Base-by-base conservation (phyloP, 2,113 vertebrate species). In the Salvelinus sp. region DNA sequence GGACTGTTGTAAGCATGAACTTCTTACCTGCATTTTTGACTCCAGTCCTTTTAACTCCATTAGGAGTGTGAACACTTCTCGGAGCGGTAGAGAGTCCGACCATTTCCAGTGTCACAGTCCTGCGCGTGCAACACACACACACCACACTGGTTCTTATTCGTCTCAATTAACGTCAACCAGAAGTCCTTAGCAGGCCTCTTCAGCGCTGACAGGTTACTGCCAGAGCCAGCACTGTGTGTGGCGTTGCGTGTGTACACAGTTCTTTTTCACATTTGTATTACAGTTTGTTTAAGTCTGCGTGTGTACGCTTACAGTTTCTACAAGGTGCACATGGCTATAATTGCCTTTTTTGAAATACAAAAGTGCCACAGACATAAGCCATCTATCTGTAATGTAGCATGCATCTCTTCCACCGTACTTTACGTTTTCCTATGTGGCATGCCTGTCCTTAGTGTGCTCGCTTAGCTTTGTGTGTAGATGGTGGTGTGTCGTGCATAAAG, bases 101-200 rank as follows among this genome's bases (percentile, higher is more conserved):
- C 38, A 44, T 44, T 44, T 9, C 9, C 9, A 44, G 38, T 44
- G 38, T 44, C 38, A 44, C 38, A 44, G 38, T 44, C 38, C 38
- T 44, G 38, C 7, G 38, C 2, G 2, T 12, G 38, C 10, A 44
- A 2, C 13, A 50, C 48, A 50, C 48, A 50, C 48, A 50, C 48
- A 50, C 28, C 16, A 54, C 50, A 54, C 81, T 76, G 78, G 68
- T 73, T 71, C 54, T 76, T 72, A 77, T 77, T 82, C 76, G 12
- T 57, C 65, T 22, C 58, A 65, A 58, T 72, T 69, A 69, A 63
- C 62, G 44, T 73, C 65, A 62, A 48, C 20, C 27, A 68, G 23
- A 63, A n/a, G 23, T 57, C 54, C 66, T 57, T 68, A 44, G 25
- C 1, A 57, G 64, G 73, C 75, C 48, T 33, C 64, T 48, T 33